phyloP scores from a whole-genome alignment of 2,113 vertebrate species.

The Ciconia maguari region DNA sequence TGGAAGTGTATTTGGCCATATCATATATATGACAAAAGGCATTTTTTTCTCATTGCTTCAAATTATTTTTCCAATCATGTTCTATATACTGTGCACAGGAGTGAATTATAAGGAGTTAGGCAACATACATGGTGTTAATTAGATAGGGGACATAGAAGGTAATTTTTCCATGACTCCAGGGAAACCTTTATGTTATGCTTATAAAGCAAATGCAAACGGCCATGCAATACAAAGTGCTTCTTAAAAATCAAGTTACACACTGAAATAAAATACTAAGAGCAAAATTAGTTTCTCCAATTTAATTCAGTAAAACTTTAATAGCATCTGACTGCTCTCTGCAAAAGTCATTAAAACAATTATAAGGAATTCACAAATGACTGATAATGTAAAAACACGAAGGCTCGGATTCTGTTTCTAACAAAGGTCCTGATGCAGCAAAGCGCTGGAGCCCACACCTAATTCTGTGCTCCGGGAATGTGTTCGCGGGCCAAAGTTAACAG shows the following conservation, averaged over 20 bases:
- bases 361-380: slow-evolving; percentile 49
- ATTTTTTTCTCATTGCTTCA: slow-evolving; percentile 57
- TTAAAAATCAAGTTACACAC: slow-evolving; percentile 63
- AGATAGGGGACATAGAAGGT: slow-evolving; percentile 63
- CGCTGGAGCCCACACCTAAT: not conserved
- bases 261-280: slow-evolving; percentile 58
- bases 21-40: slow-evolving; percentile 37
- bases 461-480: not conserved
- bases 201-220: slow-evolving; percentile 56
- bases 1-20: slow-evolving; percentile 36
- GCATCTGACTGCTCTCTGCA: slow-evolving; percentile 50
- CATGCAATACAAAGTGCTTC: slow-evolving; percentile 39
- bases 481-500: slow-evolving; percentile 31
- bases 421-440: not conserved
- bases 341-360: slow-evolving; percentile 62
- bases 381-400: not conserved
- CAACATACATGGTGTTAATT: slow-evolving; percentile 70
- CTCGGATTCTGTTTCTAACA: not conserved
- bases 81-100: slow-evolving; percentile 40
- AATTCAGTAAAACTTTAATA: slow-evolving; percentile 63
- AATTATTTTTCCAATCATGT: slow-evolving; percentile 67
- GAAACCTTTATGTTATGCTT: slow-evolving; percentile 64
- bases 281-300: slow-evolving; percentile 65
- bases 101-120: slow-evolving; percentile 69
- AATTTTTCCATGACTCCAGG: slow-evolving; percentile 69